phyloP scores from a whole-genome alignment of 2,888 invertebrate species.

The Podotricha telesiphe region DNA sequence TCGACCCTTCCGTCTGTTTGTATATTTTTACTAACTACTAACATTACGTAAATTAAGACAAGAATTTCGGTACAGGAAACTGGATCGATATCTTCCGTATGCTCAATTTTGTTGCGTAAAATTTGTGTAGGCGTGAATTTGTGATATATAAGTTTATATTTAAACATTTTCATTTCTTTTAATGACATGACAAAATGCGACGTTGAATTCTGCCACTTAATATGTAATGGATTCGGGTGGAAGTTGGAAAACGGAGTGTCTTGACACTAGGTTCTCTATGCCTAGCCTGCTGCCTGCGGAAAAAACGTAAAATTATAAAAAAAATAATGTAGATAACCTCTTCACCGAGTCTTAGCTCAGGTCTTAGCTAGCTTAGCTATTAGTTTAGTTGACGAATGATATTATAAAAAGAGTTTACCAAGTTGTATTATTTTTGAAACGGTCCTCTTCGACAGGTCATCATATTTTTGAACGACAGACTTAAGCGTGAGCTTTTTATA shows the following conservation, averaged over 20 bases:
- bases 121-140: constrained; percentile 30
- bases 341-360: not conserved
- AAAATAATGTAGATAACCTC: not conserved
- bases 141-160: no score
- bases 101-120: constrained; percentile 35
- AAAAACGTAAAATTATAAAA: no score
- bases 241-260: no score
- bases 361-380: not conserved
- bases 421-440: not conserved
- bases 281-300: no score
- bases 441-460: constrained; percentile 1
- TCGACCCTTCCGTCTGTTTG: constrained; percentile 36
- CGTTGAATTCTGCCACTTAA: no score
- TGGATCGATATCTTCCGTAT: constrained; percentile 39
- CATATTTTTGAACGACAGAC: constrained; percentile 5
- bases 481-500: constrained; percentile 16
- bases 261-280: no score
- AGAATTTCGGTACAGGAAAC: constrained; percentile 42
- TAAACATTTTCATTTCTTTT: no score
- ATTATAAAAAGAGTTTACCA: no score
- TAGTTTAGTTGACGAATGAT: constrained; percentile 9
- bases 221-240: no score
- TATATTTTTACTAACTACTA: constrained; percentile 38
- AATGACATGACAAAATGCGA: no score
- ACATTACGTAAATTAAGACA: constrained; percentile 47